phyloP scores from a whole-genome alignment of 2,797 vertebrate species.

The Aplochiton taeniatus region DNA sequence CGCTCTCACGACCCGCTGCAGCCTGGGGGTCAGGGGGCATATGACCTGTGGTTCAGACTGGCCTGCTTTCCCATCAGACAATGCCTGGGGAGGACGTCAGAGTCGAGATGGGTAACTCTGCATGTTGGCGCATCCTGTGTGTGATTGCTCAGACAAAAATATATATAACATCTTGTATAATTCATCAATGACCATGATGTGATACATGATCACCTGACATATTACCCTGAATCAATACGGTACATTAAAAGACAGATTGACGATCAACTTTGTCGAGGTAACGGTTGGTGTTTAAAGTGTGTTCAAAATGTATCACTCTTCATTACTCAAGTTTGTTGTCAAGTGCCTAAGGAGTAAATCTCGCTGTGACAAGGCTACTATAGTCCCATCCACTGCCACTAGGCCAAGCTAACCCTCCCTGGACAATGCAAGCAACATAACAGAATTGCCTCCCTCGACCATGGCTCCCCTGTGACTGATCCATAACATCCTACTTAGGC shows the following conservation, averaged over 20 bases:
- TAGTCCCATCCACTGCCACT: constrained; percentile 15
- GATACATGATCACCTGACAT: too few relatives aligned
- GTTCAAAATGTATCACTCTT: too few relatives aligned
- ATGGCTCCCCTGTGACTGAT: constrained; percentile 42
- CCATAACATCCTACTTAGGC: constrained; percentile 54
- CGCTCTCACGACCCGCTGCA: constrained; percentile 65
- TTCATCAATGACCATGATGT: too few relatives aligned
- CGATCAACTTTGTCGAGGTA: too few relatives aligned
- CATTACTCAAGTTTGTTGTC: too few relatives aligned
- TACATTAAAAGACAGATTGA: too few relatives aligned
- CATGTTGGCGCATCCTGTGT: constrained; percentile 45
- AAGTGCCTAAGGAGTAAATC: too few relatives aligned
- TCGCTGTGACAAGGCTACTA: background rate
- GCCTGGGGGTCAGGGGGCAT: constrained; percentile 47
- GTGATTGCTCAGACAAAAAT: background rate
- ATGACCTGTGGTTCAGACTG: constrained; percentile 59
- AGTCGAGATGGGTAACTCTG: background rate
- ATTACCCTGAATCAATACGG: too few relatives aligned
- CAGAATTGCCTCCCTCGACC: constrained; percentile 26
- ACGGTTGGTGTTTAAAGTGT: too few relatives aligned
- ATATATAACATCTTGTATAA: too few relatives aligned
- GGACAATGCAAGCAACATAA: too few relatives aligned
- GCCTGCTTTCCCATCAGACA: constrained; percentile 69
- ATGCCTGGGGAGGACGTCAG: constrained; percentile 42
- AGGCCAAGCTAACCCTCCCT: constrained; percentile 27